Percentiles rank a stretch among this genome's conserved stretches.
Conservation (phyloP, 2,888 invertebrate species). For the Diogma glabrata region DNA sequence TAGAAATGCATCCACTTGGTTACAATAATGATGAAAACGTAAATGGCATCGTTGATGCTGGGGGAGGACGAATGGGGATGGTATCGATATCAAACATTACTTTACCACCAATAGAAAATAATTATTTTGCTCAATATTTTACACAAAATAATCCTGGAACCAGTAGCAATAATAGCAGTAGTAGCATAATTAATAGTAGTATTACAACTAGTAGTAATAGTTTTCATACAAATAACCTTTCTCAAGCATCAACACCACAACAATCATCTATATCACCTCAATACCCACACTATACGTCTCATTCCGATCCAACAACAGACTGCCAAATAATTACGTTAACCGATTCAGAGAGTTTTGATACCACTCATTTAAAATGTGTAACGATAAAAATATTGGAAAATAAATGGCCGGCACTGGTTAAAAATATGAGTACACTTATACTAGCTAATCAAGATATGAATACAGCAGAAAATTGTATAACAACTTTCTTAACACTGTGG, state of each 20-base stretch:
- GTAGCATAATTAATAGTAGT: conserved; percentile 10
- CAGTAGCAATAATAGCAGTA: conserved; percentile 12
- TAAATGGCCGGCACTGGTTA: conserved; percentile 72
- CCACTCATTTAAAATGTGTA: conserved; percentile 73
- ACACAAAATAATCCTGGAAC: conserved; percentile 15
- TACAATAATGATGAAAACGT: conserved; percentile 33
- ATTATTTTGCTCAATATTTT: conserved; percentile 35
- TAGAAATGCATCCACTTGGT: conserved; percentile 67
- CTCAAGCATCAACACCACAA: conserved; percentile 7
- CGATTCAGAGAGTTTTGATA: conserved; percentile 73
- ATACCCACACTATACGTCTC: neutral
- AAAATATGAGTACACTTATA: conserved; percentile 43
- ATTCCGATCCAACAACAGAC: conserved; percentile 15
- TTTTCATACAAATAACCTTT: neutral
- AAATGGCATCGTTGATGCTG: conserved; percentile 17
- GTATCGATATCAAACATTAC: neutral
- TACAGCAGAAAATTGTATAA: conserved; percentile 53
- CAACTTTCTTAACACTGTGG: conserved; percentile 79
- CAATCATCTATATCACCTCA: conserved; percentile 9
- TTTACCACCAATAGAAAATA: conserved; percentile 31
- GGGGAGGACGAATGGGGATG: conserved; percentile 20
- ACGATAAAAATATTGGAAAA: conserved; percentile 75
- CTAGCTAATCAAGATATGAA: conserved; percentile 26
- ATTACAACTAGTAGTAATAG: conserved; percentile 10
- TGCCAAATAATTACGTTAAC: conserved; percentile 42